A percentile compares a stretch with the other conserved stretches of the same genome.
Evolutionary conservation across 2,113 vertebrate species (phyloP).

Genomic region (Oreocharis arfaki): DNA sequence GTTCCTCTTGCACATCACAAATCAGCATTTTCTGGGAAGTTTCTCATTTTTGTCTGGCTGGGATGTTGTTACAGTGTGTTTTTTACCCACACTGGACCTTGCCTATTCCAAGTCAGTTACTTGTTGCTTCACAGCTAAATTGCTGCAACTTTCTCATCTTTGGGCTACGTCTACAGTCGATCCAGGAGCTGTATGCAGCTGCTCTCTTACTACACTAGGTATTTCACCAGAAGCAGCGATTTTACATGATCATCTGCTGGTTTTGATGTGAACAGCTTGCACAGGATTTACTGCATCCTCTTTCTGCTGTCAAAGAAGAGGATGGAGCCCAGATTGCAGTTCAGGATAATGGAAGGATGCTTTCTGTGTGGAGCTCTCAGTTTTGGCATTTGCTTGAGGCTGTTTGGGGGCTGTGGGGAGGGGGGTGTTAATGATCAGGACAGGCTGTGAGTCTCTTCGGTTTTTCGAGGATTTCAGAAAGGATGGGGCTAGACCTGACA

Average conservation of each 20-base stretch:
- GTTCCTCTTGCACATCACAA: not conserved
- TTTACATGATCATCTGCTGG: not conserved
- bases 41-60: not conserved
- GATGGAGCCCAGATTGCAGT: not conserved
- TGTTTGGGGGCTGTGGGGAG: not conserved
- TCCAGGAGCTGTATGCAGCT: not conserved
- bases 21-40: not conserved
- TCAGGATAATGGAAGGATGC: not conserved
- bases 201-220: not conserved
- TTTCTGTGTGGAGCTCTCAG: not conserved
- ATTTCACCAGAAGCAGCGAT: not conserved
- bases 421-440: not conserved
- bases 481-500: not conserved
- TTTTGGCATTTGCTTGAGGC: not conserved
- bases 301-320: not conserved
- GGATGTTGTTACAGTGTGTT: not conserved
- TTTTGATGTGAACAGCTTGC: conserved; percentile 4
- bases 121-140: not conserved
- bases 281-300: not conserved
- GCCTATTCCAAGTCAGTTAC: not conserved
- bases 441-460: not conserved
- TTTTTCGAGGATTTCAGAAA: not conserved
- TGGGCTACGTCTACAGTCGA: not conserved
- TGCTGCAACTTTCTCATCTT: not conserved
- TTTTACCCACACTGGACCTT: not conserved